phyloP scores from a whole-genome alignment of 2,888 invertebrate genomes.

The Drosophila merina region DNA sequence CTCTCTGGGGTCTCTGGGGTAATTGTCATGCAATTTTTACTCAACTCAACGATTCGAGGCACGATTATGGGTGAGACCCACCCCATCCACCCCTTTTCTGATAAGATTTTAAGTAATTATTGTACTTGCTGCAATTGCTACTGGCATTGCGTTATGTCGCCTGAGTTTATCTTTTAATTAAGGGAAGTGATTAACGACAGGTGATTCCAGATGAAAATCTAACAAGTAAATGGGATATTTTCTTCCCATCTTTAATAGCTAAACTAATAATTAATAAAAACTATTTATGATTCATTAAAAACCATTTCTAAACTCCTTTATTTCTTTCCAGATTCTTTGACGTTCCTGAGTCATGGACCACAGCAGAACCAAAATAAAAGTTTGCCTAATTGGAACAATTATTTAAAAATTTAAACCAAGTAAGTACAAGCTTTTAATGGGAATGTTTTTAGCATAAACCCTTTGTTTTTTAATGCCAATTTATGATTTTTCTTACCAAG shows the following conservation, averaged over 20 bases:
- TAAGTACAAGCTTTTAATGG: conserved; percentile 10
- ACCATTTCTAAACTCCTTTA: no score
- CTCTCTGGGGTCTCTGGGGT: conserved; percentile 46
- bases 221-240: background rate
- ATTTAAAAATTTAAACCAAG: conserved; percentile 16
- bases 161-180: conserved; percentile 37
- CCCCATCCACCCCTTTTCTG: conserved; percentile 6
- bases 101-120: conserved; percentile 33
- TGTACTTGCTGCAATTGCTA: conserved; percentile 11
- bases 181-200: conserved; percentile 19
- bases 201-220: conserved; percentile 4
- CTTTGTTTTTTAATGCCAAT: background rate
- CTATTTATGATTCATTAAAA: no score
- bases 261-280: background rate
- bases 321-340: conserved; percentile 1
- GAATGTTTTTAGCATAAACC: background rate
- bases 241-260: background rate
- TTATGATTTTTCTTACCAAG: background rate
- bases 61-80: conserved; percentile 15
- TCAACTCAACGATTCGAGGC: conserved; percentile 39
- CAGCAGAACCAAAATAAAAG: conserved; percentile 28
- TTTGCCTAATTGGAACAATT: conserved; percentile 16
- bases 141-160: conserved; percentile 12
- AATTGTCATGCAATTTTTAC: conserved; percentile 65
- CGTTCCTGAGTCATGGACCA: conserved; percentile 20